A percentile compares a stretch with the other conserved stretches of the same genome.
Conservation (phyloP, 1,140 invertebrate genomes). For the Chironomus tepperi region DNA sequence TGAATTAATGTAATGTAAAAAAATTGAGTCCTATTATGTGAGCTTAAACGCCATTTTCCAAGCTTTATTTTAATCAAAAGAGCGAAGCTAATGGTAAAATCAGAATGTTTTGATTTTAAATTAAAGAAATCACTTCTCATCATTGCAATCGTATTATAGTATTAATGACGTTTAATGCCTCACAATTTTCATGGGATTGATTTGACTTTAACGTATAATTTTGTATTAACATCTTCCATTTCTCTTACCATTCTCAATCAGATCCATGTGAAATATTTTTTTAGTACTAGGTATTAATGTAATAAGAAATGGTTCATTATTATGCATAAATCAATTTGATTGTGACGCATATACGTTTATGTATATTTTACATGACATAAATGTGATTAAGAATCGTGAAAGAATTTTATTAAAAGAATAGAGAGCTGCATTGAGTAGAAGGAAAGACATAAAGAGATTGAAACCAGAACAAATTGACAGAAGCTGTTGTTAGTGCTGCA, state of each 20-base stretch:
- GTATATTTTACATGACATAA: background rate
- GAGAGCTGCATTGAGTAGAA: background rate
- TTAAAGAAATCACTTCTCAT: constrained; percentile 13
- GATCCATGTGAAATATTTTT: background rate
- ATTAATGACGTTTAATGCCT: background rate
- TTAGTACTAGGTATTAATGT: background rate
- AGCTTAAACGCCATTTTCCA: background rate
- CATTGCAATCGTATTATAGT: background rate
- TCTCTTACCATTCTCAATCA: background rate
- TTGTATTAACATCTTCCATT: background rate
- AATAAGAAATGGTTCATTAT: constrained; percentile 2
- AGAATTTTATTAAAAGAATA: background rate
- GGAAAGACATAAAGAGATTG: no score
- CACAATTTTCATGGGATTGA: constrained; percentile 1
- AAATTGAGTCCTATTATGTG: background rate
- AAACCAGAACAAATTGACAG: background rate
- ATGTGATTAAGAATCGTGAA: constrained; percentile 13
- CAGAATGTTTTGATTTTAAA: constrained; percentile 14
- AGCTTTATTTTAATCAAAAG: constrained; percentile 14
- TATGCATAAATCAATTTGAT: background rate
- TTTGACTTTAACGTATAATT: background rate
- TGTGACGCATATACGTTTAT: background rate
- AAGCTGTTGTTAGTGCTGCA: background rate
- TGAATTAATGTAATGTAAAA: no score
- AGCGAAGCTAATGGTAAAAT: background rate